Evolutionary conservation across 2,113 vertebrate species (phyloP), one percentile per base, ranked within the genome.

Genomic region (Chaetodon trifascialis): DNA sequence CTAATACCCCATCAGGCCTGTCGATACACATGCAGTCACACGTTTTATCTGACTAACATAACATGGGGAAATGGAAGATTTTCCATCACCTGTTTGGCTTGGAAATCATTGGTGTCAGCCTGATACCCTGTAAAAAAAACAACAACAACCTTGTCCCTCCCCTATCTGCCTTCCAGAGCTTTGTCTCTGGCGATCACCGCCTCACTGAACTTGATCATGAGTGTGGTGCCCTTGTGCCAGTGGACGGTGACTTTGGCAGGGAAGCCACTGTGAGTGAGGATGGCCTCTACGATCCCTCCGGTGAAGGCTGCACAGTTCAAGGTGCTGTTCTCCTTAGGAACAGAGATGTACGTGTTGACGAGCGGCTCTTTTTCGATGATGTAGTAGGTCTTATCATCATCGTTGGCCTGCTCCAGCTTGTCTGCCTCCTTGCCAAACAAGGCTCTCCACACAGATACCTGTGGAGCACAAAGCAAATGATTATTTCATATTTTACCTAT

Each of bases 211-310:
- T 97, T 97, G 87, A 97, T 97, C 96, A 97, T 97, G 49, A 97
- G 96, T 0, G 96, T 97, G 89, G 97, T 97, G 64, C 97, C 96
- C 87, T 98, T 98, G 92, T 98, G 97, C 96, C 97, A 97, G 90
- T 97, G 96, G 0, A 96, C 97, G 0, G 96, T 98, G 55, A 97
- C 97, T 88, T 97, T 96, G 86, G 97, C 97, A 0, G 97, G 96
- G 89, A 97, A 97, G 56, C 97, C 96, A 1, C 95, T 97, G 93
- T 96, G 95, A 0, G 93, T 92, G 38, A 97, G 93, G 36, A 97
- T 91, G 7, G 96, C 96, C 86, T 97, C 96, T 72, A 97, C 92
- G 3, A 97, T 90, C 62, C 97, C 97, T 0, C 96, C 97, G 0
- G 96, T 97, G 92, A 97, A 97, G 60, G 97, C 96, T 17, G 97